Evolutionary conservation across 2,113 vertebrate species (phyloP).

Genomic region (Grammomys dolichurus): DNA sequence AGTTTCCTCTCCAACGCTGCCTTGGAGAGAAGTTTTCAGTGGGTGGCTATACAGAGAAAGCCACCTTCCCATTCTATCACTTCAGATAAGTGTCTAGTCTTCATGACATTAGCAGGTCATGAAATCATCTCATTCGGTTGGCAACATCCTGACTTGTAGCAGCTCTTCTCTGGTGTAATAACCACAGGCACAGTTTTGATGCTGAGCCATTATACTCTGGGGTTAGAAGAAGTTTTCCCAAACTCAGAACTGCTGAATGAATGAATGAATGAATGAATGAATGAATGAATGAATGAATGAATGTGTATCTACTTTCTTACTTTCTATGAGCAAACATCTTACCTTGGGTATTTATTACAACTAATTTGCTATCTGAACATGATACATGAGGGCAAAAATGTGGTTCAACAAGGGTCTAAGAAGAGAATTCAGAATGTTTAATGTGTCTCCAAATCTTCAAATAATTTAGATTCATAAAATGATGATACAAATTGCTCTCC

Average conservation of each 20-base stretch:
- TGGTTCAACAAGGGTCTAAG: not conserved
- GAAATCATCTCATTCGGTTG: not conserved
- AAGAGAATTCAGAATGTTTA: not conserved
- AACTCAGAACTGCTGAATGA: not conserved
- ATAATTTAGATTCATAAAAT: slow-evolving; percentile 17
- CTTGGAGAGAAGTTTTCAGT: not conserved
- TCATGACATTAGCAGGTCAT: not conserved
- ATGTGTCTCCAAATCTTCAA: not conserved
- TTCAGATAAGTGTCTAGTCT: not conserved
- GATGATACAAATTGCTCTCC: not conserved
- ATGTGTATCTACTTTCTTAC: not conserved
- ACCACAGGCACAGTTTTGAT: not conserved
- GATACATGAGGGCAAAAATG: not conserved
- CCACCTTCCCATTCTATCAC: not conserved
- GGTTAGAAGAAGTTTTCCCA: not conserved
- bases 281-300: not conserved
- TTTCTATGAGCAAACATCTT: not conserved
- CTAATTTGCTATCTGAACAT: not conserved
- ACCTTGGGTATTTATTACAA: not conserved
- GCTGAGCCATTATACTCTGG: not conserved
- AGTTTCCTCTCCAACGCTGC: not conserved
- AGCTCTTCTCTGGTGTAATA: not conserved
- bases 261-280: not conserved
- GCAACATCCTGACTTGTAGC: not conserved
- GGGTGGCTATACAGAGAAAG: not conserved